These are phyloP conservation scores for Lepidocyrtinus sp. DNA, from an alignment of 2,888 invertebrate species.

Conservation along the genomic window DNA sequence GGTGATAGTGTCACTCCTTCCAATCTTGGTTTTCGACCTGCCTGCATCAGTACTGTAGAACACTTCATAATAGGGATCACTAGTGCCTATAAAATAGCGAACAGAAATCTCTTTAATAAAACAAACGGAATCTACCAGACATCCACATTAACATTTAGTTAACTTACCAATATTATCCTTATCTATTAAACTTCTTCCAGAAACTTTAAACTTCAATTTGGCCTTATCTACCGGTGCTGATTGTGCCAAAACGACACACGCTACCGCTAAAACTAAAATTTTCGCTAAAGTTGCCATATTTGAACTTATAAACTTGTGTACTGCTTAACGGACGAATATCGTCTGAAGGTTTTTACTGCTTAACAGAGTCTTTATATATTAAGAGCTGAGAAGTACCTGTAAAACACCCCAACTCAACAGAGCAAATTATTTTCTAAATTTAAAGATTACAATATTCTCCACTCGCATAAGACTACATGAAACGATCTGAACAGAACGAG, in stretches of 20 bases:
- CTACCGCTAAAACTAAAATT: slow-evolving; percentile 2
- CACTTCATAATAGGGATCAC: slow-evolving; percentile 56
- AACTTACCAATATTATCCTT: slow-evolving; percentile 43
- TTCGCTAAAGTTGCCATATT: slow-evolving; percentile 38
- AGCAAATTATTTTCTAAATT: too few species aligned
- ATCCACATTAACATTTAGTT: background rate
- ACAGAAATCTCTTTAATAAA: background rate
- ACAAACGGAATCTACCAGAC: background rate
- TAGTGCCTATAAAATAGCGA: slow-evolving; percentile 44
- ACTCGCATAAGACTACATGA: too few species aligned
- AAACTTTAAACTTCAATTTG: slow-evolving; percentile 58
- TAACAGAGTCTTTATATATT: too few species aligned
- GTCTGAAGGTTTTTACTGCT: too few species aligned
- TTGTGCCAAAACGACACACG: slow-evolving; percentile 34
- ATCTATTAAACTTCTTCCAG: slow-evolving; percentile 51
- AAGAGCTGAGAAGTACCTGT: too few species aligned
- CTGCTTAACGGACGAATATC: too few species aligned
- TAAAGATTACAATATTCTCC: too few species aligned
- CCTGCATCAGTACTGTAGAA: slow-evolving; percentile 56
- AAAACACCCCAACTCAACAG: too few species aligned
- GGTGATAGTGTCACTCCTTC: slow-evolving; percentile 50
- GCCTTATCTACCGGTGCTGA: slow-evolving; percentile 25
- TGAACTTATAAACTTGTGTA: too few species aligned
- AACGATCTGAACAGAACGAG: too few species aligned
- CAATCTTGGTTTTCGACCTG: slow-evolving; percentile 50